Percentiles rank a stretch among this genome's conserved stretches.
Evolutionary conservation across 2,888 invertebrate genomes (phyloP).

Genomic region (Lochmaea crataegi): DNA sequence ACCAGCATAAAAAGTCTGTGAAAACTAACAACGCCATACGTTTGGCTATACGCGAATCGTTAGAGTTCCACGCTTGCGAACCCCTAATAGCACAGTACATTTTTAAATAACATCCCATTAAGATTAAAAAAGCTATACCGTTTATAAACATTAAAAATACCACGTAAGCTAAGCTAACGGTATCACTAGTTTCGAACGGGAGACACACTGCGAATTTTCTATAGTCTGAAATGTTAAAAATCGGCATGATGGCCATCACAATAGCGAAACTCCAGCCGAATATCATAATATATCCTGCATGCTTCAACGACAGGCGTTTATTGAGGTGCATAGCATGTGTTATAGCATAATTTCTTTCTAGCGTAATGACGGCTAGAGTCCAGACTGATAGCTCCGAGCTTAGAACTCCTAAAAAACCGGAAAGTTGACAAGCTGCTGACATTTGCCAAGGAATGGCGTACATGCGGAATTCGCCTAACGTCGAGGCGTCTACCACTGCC

Average conservation of each 20-base stretch:
- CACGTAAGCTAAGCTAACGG: constrained; percentile 87
- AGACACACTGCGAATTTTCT: constrained; percentile 96
- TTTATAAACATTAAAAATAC: constrained; percentile 92
- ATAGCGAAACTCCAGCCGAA: constrained; percentile 93
- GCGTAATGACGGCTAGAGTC: constrained; percentile 94
- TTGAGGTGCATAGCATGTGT: constrained; percentile 98
- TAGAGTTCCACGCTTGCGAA: constrained; percentile 97
- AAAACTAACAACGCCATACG: constrained; percentile 96
- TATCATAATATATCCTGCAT: constrained; percentile 92
- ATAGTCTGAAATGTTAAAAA: constrained; percentile 94
- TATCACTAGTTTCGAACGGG: constrained; percentile 88
- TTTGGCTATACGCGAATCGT: constrained; percentile 95
- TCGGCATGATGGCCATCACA: constrained; percentile 87
- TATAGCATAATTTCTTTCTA: constrained; percentile 96
- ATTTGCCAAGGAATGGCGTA: constrained; percentile 98
- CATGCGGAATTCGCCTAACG: constrained; percentile 94
- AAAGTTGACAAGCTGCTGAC: constrained; percentile 91
- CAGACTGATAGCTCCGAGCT: constrained; percentile 95
- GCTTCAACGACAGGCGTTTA: constrained; percentile 89
- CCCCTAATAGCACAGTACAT: constrained; percentile 99
- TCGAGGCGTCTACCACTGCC: constrained; percentile 95
- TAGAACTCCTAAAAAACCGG: constrained; percentile 94
- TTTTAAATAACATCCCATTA: constrained; percentile 95
- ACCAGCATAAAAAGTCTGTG: constrained; percentile 98
- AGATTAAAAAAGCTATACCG: constrained; percentile 91